These are phyloP conservation scores for Lindbergichthys nudifrons DNA, from an alignment of 2,797 vertebrate genomes.

Conservation along the genomic window DNA sequence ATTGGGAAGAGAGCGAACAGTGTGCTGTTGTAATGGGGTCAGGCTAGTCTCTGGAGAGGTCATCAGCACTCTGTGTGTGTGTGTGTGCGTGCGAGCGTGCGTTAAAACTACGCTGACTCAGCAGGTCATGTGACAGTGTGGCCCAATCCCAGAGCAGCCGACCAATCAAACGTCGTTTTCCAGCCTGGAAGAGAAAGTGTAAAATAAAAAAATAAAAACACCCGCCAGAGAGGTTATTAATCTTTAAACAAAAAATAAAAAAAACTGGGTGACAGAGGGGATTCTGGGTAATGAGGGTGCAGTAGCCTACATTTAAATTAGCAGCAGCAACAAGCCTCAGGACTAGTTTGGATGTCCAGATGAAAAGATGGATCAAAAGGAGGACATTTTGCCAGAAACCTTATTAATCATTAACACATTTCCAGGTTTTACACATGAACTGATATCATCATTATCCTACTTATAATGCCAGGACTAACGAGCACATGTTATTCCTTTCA, in stretches of 20 bases:
- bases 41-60: conserved; percentile 57
- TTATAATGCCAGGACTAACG: not conserved
- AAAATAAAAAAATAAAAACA: conserved; percentile 10
- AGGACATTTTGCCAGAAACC: not conserved
- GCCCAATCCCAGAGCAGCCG: conserved; percentile 28
- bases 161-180: conserved; percentile 45
- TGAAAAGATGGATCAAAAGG: conserved; percentile 2
- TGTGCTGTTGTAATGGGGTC: conserved; percentile 51
- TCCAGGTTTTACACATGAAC: conserved; percentile 4
- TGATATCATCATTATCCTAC: not conserved
- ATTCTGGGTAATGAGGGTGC: conserved; percentile 59
- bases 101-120: conserved; percentile 48
- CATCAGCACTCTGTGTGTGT: conserved; percentile 41
- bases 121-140: conserved; percentile 54
- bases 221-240: conserved; percentile 44
- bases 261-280: conserved; percentile 29
- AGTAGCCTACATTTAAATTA: conserved; percentile 37
- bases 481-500: not conserved
- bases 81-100: conserved; percentile 10
- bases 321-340: not conserved
- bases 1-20: not conserved
- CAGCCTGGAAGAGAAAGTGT: not conserved
- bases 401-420: not conserved
- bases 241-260: conserved; percentile 19
- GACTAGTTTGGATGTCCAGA: conserved; percentile 3